Base-by-base conservation (phyloP, 2,113 vertebrate species). In the Notothenia coriiceps region DNA sequence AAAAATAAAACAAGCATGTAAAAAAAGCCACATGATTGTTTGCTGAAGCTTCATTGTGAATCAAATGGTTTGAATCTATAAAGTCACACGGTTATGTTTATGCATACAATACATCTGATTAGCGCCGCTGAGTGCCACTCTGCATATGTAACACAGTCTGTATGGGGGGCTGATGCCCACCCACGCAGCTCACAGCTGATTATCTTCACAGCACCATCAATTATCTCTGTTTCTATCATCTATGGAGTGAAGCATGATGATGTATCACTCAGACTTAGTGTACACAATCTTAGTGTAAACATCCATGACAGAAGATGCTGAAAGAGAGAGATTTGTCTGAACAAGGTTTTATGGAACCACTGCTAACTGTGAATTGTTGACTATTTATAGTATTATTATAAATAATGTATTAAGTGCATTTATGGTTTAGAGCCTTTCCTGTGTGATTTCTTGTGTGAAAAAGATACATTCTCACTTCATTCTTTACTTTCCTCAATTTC, bases 71-170 rank as follows among this genome's bases (percentile, higher is more conserved):
- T 88, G 57, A 90, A 91, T 86, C 80, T 55, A 88, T 91, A 82
- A 91, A 90, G 75, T 66, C 60, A 82, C 75, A 85, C 88, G 89
- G 83, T 91, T 91, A 85, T 79, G 69, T 90, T 92, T 88, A 88
- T 79, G 76, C 72, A 65, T 70, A 52, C 49, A 59, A 85, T 90
- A 89, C 92, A 94, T 92, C 82, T 94, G 82, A 93, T 91, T 90
- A 92, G 85, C 15, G 44, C 51, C 15, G 44, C 51, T 2, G 29
- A 79, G 74, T 83, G 63, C 60, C 8, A 40, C 62, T 71, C 66
- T 61, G 61, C 72, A 80, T 86, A 86, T 20, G 54, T 71, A 79
- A 62, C 40, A 70, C 20, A 66, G 80, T 79, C 79, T 78, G 64
- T 72, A 81, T 46, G 54, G 74, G 57, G 71, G 69, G 60, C 72